These are phyloP conservation scores for Podarcis siculus DNA, from an alignment of 2,797 vertebrate genomes.

Conservation along the genomic window DNA sequence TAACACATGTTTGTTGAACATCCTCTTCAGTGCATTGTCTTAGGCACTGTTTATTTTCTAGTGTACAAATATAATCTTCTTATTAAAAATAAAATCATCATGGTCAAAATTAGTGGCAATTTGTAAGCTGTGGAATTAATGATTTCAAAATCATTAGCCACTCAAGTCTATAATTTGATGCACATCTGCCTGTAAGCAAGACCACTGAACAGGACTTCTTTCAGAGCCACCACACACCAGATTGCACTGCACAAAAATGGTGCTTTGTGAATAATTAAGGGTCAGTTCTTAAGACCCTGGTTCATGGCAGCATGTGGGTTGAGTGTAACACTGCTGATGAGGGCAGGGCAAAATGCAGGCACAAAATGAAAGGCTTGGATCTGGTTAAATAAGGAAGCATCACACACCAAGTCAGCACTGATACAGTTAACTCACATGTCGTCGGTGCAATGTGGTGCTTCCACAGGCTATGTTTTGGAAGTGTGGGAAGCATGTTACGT, in stretches of 20 bases:
- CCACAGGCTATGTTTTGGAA: neutral
- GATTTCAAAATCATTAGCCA: constrained; percentile 37
- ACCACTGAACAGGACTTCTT: neutral
- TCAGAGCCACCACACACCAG: neutral
- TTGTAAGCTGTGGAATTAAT: neutral
- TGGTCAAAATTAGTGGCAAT: constrained; percentile 50
- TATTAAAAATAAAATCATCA: constrained; percentile 51
- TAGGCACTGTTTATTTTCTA: constrained; percentile 54
- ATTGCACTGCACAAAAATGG: constrained; percentile 18
- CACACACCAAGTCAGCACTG: neutral
- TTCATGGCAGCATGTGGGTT: neutral
- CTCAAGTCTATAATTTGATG: constrained; percentile 23
- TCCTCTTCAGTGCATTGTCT: constrained; percentile 50
- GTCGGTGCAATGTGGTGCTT: neutral
- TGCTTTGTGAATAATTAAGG: constrained; percentile 47
- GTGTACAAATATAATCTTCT: constrained; percentile 55
- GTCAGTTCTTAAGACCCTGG: neutral
- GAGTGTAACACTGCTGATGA: neutral
- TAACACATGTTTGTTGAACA: constrained; percentile 54
- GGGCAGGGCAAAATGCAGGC: constrained; percentile 1
- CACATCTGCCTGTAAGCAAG: neutral
- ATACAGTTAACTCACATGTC: neutral
- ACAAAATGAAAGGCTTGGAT: neutral
- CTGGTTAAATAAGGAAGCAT: neutral
- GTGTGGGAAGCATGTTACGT: neutral